Percentiles rank a stretch among this genome's conserved stretches.
These are phyloP conservation scores for Lethocerus indicus DNA, from an alignment of 1,140 invertebrate genomes.

Conservation along the genomic window DNA sequence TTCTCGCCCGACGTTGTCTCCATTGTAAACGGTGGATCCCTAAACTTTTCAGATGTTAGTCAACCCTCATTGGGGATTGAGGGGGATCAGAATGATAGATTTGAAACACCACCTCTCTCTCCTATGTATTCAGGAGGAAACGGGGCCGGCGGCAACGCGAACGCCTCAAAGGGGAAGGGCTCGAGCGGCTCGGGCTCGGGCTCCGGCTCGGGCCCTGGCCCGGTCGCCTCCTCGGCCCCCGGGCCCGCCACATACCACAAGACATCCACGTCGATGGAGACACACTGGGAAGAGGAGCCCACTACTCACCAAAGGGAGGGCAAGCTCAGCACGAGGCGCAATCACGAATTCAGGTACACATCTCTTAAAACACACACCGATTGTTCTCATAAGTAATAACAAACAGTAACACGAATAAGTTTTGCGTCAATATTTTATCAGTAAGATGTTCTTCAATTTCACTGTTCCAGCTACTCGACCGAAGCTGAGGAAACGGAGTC, in stretches of 20 bases:
- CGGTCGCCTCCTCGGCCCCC: conserved; percentile 20
- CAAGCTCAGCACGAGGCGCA: conserved; percentile 15
- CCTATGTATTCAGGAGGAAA: conserved; percentile 27
- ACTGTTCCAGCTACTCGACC: conserved; percentile 39
- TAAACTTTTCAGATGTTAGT: conserved; percentile 48
- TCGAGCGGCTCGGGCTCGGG: no score
- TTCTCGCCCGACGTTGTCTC: no score
- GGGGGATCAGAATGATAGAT: conserved; percentile 30
- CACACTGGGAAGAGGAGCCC: conserved; percentile 44
- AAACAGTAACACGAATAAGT: not conserved
- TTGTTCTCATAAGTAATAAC: not conserved
- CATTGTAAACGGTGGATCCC: no score
- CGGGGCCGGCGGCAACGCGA: conserved; percentile 21
- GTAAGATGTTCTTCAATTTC: not conserved
- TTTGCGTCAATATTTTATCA: not conserved
- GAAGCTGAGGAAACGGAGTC: conserved; percentile 73
- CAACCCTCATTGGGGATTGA: conserved; percentile 53
- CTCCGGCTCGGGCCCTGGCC: no score
- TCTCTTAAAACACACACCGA: not conserved
- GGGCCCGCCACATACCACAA: conserved; percentile 23
- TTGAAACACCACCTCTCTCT: conserved; percentile 30
- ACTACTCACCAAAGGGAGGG: conserved; percentile 23
- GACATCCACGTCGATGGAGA: conserved; percentile 37
- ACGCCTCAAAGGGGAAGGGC: conserved; percentile 19
- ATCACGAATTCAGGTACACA: conserved; percentile 10